Base-by-base conservation (phyloP, 2,797 vertebrate species). In the Labroides dimidiatus region DNA sequence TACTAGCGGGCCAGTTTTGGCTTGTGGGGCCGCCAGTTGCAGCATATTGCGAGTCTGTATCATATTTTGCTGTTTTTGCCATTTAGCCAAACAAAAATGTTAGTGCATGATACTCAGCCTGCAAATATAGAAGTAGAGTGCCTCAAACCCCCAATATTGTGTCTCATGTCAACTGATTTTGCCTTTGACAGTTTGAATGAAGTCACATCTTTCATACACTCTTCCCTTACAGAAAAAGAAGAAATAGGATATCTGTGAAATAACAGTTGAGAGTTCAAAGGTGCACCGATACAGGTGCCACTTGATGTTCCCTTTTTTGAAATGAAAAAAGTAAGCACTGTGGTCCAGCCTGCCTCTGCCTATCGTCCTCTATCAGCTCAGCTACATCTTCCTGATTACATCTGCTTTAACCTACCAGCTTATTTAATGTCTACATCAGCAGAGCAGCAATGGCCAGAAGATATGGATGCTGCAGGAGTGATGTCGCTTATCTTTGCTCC, bases 371-470 rank as follows among this genome's bases (percentile, higher is more conserved):
- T 72, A 87, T 90, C 85, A 79, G 83, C 82, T 89, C 80, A 80
- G 73, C 88, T 85, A 78, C 84, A 86, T 92, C 85, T 86, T 85
- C 85, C 72, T 86, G 90, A 93, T 93, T 82, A 71, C 83, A 92
- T 94, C 92, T 85, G 75, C 83, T 91, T 85, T 92, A 90, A 91
- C 88, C 84, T 80, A 86, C 80, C 75, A 72, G 80, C 90, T 91
- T 91, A 88, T 92, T 91, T 88, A 84, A 75, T 78, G 82, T 90
- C 84, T 84, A 77, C 89, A 90, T 91, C 89, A 90, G 82, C 84
- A 81, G 70, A 77, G 74, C 74, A 82, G 74, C 41, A 82, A 93
- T 91, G 80, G 82, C 54, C 66, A 50, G 44, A n/a, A 83, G 91
- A 93, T 93, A 82, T 60, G 51, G 81, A 87, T 84, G 77, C 68